Percentiles rank a stretch among this genome's conserved stretches.
Evolutionary conservation across 2,888 invertebrate species (phyloP).

Genomic region (Limnephilus marmoratus): DNA sequence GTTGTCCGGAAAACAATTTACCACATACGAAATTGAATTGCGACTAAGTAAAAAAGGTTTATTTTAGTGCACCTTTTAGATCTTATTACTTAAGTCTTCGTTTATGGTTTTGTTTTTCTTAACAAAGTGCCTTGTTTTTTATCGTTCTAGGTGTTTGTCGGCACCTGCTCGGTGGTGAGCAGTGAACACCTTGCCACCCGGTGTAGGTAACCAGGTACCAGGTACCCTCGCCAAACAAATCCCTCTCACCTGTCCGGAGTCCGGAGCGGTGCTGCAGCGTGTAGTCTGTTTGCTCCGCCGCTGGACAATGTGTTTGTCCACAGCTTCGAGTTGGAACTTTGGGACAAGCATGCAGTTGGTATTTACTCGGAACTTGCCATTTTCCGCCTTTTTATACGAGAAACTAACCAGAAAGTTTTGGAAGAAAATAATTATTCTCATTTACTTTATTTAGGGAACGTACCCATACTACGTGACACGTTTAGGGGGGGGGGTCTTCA

Average conservation of each 20-base stretch:
- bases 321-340: constrained; percentile 24
- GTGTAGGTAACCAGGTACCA: neutral
- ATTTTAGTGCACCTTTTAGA: neutral
- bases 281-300: constrained; percentile 24
- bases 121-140: constrained; percentile 25
- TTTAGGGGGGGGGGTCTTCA: no score
- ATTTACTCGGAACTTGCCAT: constrained; percentile 11
- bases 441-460: neutral
- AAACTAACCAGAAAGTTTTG: neutral
- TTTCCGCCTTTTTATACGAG: neutral
- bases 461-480: no score
- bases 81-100: neutral
- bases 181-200: constrained; percentile 53
- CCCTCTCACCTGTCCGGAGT: constrained; percentile 52
- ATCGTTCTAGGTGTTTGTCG: constrained; percentile 20
- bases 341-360: neutral
- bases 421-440: neutral
- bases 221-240: constrained; percentile 56
- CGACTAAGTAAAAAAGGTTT: neutral
- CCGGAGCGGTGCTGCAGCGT: neutral
- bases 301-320: constrained; percentile 24
- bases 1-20: neutral
- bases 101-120: constrained; percentile 12
- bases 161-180: constrained; percentile 49
- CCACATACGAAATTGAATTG: neutral